phyloP scores from a whole-genome alignment of 1,140 invertebrate genomes.

The Ceratoteleas bidentatus region DNA sequence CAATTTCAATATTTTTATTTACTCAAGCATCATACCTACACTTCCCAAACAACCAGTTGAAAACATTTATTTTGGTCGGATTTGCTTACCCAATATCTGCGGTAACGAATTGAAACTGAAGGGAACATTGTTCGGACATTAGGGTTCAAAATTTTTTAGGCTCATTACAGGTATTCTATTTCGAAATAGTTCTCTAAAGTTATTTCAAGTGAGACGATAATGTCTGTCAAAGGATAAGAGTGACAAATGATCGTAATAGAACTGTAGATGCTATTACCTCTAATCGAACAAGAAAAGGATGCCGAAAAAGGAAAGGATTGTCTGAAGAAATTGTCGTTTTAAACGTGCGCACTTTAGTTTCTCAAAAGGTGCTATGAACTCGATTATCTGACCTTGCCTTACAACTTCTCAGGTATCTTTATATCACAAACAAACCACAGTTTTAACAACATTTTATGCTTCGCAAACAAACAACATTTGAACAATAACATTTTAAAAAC shows the following conservation, averaged over 20 bases:
- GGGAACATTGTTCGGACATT: background rate
- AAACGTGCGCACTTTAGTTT: no score
- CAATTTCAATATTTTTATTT: no score
- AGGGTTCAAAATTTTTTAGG: background rate
- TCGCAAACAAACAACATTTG: no score
- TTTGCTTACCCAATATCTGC: background rate
- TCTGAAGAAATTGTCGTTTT: background rate
- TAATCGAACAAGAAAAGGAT: background rate
- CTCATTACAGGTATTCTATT: background rate
- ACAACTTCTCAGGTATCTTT: no score
- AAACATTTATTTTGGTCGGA: no score
- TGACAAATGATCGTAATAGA: conserved; percentile 2
- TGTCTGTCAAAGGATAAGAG: background rate
- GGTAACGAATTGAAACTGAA: background rate
- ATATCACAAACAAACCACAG: no score
- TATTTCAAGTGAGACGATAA: background rate
- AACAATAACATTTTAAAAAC: no score
- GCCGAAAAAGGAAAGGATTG: background rate
- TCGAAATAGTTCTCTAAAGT: background rate
- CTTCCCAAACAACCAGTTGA: no score
- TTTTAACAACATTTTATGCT: no score
- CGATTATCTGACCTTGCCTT: background rate
- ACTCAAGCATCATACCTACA: no score
- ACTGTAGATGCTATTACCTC: background rate
- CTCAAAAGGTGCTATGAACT: no score